Evolutionary conservation across 2,113 vertebrate species (phyloP).

Genomic region (Casuarius casuarius): DNA sequence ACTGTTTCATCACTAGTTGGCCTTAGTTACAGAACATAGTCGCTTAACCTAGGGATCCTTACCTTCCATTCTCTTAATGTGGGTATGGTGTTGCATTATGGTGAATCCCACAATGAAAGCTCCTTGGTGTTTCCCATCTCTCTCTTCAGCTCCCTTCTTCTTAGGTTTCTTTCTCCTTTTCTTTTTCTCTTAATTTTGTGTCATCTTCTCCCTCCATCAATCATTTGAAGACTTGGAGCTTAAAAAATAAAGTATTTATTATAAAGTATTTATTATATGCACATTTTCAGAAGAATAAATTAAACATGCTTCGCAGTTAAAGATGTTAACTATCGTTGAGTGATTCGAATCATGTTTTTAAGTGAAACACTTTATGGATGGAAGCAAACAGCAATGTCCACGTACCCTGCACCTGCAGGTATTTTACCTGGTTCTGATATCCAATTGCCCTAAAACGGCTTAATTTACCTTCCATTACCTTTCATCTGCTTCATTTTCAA

Average conservation of each 20-base stretch:
- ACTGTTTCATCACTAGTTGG: not conserved
- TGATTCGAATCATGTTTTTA: not conserved
- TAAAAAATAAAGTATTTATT: not conserved
- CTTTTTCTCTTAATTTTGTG: not conserved
- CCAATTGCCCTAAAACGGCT: not conserved
- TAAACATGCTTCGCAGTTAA: not conserved
- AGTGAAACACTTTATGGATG: not conserved
- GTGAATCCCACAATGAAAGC: not conserved
- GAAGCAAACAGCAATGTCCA: not conserved
- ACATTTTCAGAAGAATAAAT: not conserved
- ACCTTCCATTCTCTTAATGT: not conserved
- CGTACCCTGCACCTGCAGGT: not conserved
- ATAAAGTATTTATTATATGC: not conserved
- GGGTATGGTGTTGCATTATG: no score
- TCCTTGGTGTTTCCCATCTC: not conserved
- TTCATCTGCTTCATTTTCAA: conserved; percentile 1
- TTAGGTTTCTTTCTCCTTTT: not conserved
- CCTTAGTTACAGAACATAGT: not conserved
- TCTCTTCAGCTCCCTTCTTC: not conserved
- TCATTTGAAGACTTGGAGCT: not conserved
- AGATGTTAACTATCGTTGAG: not conserved
- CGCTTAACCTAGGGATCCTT: not conserved
- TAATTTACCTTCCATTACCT: not conserved
- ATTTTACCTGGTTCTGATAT: not conserved
- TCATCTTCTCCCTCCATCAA: not conserved